A percentile compares a stretch with the other conserved stretches of the same genome.
Evolutionary conservation across 2,113 vertebrate genomes (phyloP).

Genomic region (Athene noctua): DNA sequence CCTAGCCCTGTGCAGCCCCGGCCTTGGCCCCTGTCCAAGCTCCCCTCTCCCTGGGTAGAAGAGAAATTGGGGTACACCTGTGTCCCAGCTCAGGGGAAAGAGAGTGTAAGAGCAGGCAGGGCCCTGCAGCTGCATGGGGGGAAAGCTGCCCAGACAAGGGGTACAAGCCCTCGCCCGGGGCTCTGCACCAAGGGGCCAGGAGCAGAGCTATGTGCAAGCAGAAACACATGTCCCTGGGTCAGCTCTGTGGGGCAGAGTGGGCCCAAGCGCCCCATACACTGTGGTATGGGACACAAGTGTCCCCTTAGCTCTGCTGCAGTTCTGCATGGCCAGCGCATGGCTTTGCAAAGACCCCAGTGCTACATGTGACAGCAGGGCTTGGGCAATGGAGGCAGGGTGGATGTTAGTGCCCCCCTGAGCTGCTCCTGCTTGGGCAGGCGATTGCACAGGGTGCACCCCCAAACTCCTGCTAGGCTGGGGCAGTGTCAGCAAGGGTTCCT

Average conservation of each 20-base stretch:
- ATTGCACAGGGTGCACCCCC: rapidly evolving
- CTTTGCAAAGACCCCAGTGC: background rate
- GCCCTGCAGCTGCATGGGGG: background rate
- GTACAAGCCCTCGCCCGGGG: rapidly evolving
- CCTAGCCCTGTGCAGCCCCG: background rate
- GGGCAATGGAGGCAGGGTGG: background rate
- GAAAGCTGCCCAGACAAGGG: background rate
- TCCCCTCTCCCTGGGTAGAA: background rate
- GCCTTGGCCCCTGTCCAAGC: background rate
- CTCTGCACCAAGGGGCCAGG: background rate
- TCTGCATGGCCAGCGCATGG: background rate
- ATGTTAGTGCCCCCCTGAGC: background rate
- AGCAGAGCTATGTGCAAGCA: background rate
- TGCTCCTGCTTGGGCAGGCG: background rate
- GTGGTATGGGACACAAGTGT: background rate
- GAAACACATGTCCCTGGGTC: rapidly evolving
- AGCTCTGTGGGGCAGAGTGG: background rate
- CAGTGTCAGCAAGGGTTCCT: background rate
- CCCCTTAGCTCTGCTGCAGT: background rate
- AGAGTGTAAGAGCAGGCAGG: no score
- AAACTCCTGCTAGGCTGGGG: rapidly evolving
- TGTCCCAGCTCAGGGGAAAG: background rate
- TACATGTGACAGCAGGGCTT: rapidly evolving
- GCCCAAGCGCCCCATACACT: rapidly evolving
- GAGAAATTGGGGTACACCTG: rapidly evolving